These are phyloP conservation scores for Trichonephila clavipes DNA, from an alignment of 1,140 invertebrate genomes.

Conservation along the genomic window DNA sequence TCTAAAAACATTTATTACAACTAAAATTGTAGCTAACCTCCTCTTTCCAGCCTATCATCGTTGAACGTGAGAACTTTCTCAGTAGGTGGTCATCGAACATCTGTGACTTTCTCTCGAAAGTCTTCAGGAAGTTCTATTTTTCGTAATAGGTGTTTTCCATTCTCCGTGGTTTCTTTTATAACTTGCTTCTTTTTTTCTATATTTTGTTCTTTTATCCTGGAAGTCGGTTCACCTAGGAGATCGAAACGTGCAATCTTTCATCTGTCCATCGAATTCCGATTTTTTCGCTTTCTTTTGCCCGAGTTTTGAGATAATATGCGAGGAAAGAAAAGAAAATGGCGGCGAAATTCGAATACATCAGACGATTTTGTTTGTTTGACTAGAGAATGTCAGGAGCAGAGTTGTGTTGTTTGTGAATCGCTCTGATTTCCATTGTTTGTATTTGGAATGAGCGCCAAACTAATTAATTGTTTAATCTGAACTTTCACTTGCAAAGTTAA, in stretches of 20 bases:
- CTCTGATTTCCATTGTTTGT: background rate
- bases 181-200: background rate
- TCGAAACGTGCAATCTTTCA: slow-evolving; percentile 36
- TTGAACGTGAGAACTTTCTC: slow-evolving; percentile 30
- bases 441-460: background rate
- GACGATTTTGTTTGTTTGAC: background rate
- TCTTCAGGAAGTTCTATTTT: slow-evolving; percentile 35
- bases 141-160: slow-evolving; percentile 39
- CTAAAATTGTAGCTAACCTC: slow-evolving; percentile 2
- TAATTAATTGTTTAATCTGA: background rate
- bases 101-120: slow-evolving; percentile 33
- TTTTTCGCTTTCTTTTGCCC: slow-evolving; percentile 33
- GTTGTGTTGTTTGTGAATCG: background rate
- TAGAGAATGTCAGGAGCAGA: background rate
- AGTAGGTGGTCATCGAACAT: slow-evolving; percentile 32
- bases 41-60: background rate
- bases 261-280: slow-evolving; percentile 43
- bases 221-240: background rate
- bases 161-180: background rate
- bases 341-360: background rate
- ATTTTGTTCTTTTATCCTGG: background rate
- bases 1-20: slow-evolving; percentile 4
- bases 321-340: background rate
- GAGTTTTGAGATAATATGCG: slow-evolving; percentile 32
- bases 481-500: too few species aligned